phyloP scores from a whole-genome alignment of 2,888 invertebrate genomes.

The Griposia aprilina region DNA sequence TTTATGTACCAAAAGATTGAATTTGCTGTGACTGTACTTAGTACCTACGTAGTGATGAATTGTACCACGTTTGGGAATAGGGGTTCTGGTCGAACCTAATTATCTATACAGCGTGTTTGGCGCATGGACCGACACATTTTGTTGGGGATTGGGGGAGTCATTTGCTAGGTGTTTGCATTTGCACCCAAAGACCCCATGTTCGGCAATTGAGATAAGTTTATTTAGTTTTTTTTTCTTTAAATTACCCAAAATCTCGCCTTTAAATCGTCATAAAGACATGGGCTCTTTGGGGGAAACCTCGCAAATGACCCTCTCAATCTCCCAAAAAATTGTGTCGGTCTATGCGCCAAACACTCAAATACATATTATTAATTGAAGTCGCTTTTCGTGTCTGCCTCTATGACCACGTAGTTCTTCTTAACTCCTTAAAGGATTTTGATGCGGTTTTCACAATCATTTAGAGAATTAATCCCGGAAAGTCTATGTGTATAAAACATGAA shows the following conservation, averaged over 20 bases:
- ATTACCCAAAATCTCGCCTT: too few species aligned
- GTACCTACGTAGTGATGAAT: background rate
- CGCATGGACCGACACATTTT: too few species aligned
- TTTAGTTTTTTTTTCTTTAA: too few species aligned
- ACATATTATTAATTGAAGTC: background rate
- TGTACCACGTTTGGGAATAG: background rate
- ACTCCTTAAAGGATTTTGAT: background rate
- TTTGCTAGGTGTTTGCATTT: too few species aligned
- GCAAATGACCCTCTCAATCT: too few species aligned
- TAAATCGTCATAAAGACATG: too few species aligned
- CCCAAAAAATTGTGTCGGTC: too few species aligned
- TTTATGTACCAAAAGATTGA: background rate
- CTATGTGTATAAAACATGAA: background rate
- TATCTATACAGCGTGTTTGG: background rate
- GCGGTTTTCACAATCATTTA: background rate
- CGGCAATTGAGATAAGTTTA: too few species aligned
- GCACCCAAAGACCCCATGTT: too few species aligned
- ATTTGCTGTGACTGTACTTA: background rate
- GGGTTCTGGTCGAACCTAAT: background rate
- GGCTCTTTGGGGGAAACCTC: too few species aligned
- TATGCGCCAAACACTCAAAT: too few species aligned
- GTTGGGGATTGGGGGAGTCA: too few species aligned
- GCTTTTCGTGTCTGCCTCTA: background rate
- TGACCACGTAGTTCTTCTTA: background rate
- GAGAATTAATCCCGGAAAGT: background rate